Evolutionary conservation across 2,888 invertebrate genomes (phyloP).

Genomic region (Aplocera efformata): DNA sequence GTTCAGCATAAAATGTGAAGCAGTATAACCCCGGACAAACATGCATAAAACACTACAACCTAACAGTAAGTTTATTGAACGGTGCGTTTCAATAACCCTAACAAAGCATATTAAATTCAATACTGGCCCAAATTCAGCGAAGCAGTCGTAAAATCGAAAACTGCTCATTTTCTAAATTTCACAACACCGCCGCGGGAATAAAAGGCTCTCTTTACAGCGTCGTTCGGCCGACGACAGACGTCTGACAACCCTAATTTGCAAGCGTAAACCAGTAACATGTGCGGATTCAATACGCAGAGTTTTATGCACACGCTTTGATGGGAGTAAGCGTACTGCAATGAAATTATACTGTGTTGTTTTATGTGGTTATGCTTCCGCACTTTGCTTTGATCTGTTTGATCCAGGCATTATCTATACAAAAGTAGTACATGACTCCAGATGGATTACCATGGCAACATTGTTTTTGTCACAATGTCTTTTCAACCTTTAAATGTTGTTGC

Average conservation of each 20-base stretch:
- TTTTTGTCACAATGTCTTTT: too few species aligned
- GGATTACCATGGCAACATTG: too few species aligned
- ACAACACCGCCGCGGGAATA: conserved; percentile 15
- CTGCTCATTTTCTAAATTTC: conserved; percentile 21
- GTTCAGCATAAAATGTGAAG: too few species aligned
- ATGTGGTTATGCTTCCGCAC: background rate
- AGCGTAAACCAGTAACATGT: conserved; percentile 13
- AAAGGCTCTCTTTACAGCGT: conserved; percentile 18
- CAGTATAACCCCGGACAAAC: too few species aligned
- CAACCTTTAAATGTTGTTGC: too few species aligned
- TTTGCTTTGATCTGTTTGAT: too few species aligned
- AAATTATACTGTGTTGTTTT: conserved; percentile 7
- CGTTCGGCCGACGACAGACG: conserved; percentile 10
- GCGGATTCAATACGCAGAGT: conserved; percentile 15
- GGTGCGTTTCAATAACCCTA: too few species aligned
- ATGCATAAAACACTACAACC: too few species aligned
- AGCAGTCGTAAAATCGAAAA: conserved; percentile 5
- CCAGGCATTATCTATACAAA: too few species aligned
- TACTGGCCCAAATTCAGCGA: conserved; percentile 1
- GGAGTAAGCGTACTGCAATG: conserved; percentile 8
- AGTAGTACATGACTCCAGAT: too few species aligned
- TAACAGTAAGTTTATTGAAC: too few species aligned
- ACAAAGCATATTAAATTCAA: too few species aligned
- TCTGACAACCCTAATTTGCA: conserved; percentile 22
- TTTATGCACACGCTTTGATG: conserved; percentile 20